Percentiles rank a stretch among this genome's conserved stretches.
Conservation (phyloP, 1,140 invertebrate species). For the Cyclina sinensis region DNA sequence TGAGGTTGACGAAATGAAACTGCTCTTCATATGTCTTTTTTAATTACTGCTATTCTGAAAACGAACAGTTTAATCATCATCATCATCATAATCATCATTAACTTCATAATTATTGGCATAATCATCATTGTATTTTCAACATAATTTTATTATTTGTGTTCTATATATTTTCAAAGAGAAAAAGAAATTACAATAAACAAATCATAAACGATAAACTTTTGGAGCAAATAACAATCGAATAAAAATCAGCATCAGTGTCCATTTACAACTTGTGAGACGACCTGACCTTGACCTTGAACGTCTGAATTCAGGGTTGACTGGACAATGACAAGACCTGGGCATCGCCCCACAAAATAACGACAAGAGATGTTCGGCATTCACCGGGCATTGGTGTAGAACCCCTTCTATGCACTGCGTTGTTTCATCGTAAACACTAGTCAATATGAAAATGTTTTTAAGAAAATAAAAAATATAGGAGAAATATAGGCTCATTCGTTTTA, state of each 20-base stretch:
- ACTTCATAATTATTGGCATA: too few species aligned
- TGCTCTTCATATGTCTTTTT: too few species aligned
- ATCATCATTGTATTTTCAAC: too few species aligned
- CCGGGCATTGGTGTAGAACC: not conserved
- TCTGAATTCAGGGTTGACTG: conserved; percentile 1
- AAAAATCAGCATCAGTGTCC: not conserved
- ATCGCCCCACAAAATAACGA: conserved; percentile 4
- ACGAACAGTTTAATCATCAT: too few species aligned
- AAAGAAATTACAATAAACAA: too few species aligned
- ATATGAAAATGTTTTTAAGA: too few species aligned
- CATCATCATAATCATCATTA: too few species aligned
- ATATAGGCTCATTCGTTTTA: not conserved
- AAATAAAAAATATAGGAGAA: not conserved
- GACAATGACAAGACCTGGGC: conserved; percentile 36
- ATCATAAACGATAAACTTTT: not conserved
- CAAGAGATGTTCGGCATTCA: not conserved
- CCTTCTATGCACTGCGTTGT: not conserved
- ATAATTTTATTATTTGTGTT: too few species aligned
- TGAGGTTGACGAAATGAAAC: too few species aligned
- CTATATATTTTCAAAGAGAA: too few species aligned
- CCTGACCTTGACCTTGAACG: not conserved
- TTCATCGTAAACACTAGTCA: conserved; percentile 1
- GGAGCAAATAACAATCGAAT: not conserved
- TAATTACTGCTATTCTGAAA: too few species aligned
- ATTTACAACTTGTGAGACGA: not conserved